Base-by-base conservation (phyloP, 2,797 vertebrate genomes). In the Zenarchopterus dispar region DNA sequence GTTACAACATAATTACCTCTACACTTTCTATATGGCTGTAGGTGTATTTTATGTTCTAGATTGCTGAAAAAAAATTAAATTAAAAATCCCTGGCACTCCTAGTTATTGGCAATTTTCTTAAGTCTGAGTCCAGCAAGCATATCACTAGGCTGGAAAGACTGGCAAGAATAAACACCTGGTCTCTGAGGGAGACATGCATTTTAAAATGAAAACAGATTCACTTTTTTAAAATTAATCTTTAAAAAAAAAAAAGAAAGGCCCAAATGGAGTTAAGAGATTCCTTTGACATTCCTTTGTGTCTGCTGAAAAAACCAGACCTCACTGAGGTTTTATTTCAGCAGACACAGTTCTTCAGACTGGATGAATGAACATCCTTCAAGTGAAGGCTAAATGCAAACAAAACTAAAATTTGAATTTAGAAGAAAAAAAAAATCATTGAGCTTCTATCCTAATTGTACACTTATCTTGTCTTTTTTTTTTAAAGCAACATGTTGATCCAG, bases 191-290 rank as follows among this genome's bases (percentile, higher is more conserved):
- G 28, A 56, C 17, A 52, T 31, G 48, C 5, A 56, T 55, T n/a
- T 52, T 8, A 55, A 62, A 48, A 59, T 22, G 45, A 47, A 61
- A 60, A 54, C 61, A 23, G 26, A 61, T 33, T 58, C 45, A 53
- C 19, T 44, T 8, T 28, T 28, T 28, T 28, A 28, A 5, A 5
- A 28, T 5, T 7, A 28, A 3, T 28, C 5, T 28, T 69, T 51
- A 8, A 59, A 41, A 59, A 41, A 44, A 19, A 36, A 8, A 44
- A 7, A 56, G 41, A 66, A 41, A 60, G 36, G 33, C 23, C 26
- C 43, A 36, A 17, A 8, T 13, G 10, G 23, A 50, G 19, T 54
- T 43, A 46, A 59, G 67, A 42, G 26, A 60, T 52, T 68, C 47
- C 54, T 62, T 69, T 52, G 73, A 48, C 28, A 7, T 31, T 31